Percentiles rank a stretch among this genome's conserved stretches.
phyloP scores from a whole-genome alignment of 2,797 vertebrate genomes.

The Scolopax bukidnonensis region DNA sequence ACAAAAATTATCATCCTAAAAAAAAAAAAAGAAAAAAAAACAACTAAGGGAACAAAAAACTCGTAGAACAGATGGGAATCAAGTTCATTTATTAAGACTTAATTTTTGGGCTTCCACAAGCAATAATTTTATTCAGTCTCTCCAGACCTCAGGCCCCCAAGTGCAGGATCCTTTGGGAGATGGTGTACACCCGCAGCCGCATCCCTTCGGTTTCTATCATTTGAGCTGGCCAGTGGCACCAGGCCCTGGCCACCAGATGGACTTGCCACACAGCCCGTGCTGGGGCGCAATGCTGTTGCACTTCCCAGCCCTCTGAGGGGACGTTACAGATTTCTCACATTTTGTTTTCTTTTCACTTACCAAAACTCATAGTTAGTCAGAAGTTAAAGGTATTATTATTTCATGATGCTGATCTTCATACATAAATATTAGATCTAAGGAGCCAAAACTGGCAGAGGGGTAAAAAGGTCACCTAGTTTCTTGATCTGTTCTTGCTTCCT shows the following conservation, averaged over 20 bases:
- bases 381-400: background rate
- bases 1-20: background rate
- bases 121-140: background rate
- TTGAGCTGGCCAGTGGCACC: background rate
- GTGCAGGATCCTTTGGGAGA: background rate
- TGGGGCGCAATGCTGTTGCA: fast-evolving
- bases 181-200: fast-evolving
- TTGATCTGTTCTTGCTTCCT: background rate
- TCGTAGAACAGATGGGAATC: background rate
- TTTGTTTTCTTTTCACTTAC: background rate
- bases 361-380: background rate
- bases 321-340: background rate
- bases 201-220: fast-evolving
- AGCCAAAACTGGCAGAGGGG: background rate
- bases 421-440: background rate
- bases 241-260: background rate
- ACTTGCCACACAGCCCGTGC: fast-evolving
- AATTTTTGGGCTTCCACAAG: background rate
- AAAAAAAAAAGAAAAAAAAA: background rate
- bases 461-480: background rate
- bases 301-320: background rate
- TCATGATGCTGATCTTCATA: background rate
- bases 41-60: background rate
- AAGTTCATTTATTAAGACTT: background rate
- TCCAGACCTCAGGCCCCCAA: background rate